Evolutionary conservation across 1,140 invertebrate species (phyloP).

Genomic region (Megalonaias nervosa): DNA sequence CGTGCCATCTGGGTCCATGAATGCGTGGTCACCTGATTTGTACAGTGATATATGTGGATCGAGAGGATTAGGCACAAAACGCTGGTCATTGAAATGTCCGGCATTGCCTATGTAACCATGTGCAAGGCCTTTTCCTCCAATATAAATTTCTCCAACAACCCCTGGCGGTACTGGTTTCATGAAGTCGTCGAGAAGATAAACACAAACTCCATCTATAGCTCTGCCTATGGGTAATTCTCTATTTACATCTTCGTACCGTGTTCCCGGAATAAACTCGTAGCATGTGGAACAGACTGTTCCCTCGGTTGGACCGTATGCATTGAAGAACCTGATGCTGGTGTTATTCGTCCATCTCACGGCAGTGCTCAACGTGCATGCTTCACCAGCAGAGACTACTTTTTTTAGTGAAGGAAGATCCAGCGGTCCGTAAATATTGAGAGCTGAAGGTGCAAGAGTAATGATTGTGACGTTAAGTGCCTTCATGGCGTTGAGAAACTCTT

Average conservation of each 20-base stretch:
- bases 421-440: constrained; percentile 49
- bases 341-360: constrained; percentile 48
- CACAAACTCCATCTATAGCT: constrained; percentile 38
- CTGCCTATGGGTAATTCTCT: constrained; percentile 48
- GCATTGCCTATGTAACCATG: constrained; percentile 52
- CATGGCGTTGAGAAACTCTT: constrained; percentile 44
- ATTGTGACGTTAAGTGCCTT: constrained; percentile 39
- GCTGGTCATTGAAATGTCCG: constrained; percentile 28
- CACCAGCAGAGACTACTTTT: constrained; percentile 49
- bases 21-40: constrained; percentile 54
- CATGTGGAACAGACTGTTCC: constrained; percentile 53
- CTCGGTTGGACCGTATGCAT: constrained; percentile 54
- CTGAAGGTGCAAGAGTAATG: constrained; percentile 50
- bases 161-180: constrained; percentile 52
- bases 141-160: constrained; percentile 53
- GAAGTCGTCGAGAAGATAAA: constrained; percentile 53
- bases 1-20: constrained; percentile 42
- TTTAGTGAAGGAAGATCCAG: constrained; percentile 38
- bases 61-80: constrained; percentile 46
- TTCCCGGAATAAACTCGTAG: constrained; percentile 35
- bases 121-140: constrained; percentile 48
- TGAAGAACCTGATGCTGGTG: constrained; percentile 42
- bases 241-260: constrained; percentile 38
- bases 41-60: constrained; percentile 23
- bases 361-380: constrained; percentile 46